A percentile compares a stretch with the other conserved stretches of the same genome.
phyloP scores from a whole-genome alignment of 2,797 vertebrate genomes.

The Falco novaeseelandiae region DNA sequence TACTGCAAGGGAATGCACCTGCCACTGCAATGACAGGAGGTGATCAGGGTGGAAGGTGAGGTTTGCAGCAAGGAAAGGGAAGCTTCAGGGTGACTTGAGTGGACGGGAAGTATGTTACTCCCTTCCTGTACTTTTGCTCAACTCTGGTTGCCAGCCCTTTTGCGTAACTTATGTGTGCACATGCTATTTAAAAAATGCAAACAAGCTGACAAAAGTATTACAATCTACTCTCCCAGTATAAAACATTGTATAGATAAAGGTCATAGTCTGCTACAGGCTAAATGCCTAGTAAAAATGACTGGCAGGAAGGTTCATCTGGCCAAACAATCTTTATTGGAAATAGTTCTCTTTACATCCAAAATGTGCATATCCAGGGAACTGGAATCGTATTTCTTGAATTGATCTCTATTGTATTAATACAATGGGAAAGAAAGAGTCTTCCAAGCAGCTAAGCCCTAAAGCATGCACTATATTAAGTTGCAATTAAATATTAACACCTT shows the following conservation, averaged over 20 bases:
- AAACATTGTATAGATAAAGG: neutral
- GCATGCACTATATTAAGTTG: neutral
- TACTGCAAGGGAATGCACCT: neutral
- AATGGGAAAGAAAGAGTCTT: neutral
- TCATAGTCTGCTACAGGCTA: neutral
- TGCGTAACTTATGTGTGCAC: neutral
- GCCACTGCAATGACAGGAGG: neutral
- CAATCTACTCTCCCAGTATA: neutral
- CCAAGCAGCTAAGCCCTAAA: neutral
- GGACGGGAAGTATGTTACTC: neutral
- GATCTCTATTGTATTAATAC: neutral
- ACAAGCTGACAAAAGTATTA: neutral
- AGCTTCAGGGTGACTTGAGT: neutral
- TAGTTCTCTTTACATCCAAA: neutral
- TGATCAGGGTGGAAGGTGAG: neutral
- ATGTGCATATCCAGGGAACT: neutral
- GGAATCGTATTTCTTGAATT: neutral
- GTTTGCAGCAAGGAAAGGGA: neutral
- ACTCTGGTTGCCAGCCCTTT: neutral
- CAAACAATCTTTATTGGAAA: neutral
- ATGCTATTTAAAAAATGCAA: neutral
- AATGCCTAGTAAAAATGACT: neutral
- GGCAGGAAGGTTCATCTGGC: neutral
- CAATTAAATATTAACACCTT: neutral
- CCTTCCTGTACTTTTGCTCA: neutral